Evolutionary conservation across 2,888 invertebrate genomes (phyloP), one percentile per base, ranked within the genome.

Genomic region (Andrena camellia): DNA sequence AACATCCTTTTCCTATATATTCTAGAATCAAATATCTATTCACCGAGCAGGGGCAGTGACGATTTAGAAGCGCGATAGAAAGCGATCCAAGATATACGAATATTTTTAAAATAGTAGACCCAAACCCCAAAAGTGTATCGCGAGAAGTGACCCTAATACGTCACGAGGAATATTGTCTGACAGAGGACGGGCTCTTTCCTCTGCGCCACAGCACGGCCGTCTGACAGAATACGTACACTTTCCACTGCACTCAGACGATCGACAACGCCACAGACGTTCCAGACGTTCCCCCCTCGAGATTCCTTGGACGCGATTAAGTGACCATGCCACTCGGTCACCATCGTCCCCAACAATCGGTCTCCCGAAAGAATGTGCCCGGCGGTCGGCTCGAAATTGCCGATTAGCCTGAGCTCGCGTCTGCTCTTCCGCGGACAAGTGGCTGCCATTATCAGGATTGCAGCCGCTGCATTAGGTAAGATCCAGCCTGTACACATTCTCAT

Each of bases 371-470:
- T 60, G 31, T 60, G 48, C n/a, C n/a, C 8, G 3, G 23, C 57
- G 23, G 57, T 20, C 57, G 10, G 35, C 29, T 63, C 48, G 67
- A 33, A 79, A 77, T 85, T 74, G 77, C 60, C 87, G 87, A 86
- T 86, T 88, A 84, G 57, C 78, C 35, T 8, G 72, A 75, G 72
- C 83, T 84, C 78, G 70, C 76, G 73, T 29, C 42, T 59, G 69
- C 64, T 77, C 72, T 73, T 85, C 75, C 66, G 77, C 77, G 87
- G 81, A 89, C 86, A 85, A 91, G 90, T 87, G 86, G 87, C 80
- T 87, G 85, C 91, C 90, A 92, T 92, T 92, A 92, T 90, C 88
- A 86, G 90, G 89, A 92, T 92, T 91, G 90, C 89, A 86, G 85
- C 84, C 75, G 83, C 83, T 88, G 90, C 90, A 89, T 90, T 86